Conservation (phyloP, 2,797 vertebrate genomes). For the Tokudaia muenninki region DNA sequence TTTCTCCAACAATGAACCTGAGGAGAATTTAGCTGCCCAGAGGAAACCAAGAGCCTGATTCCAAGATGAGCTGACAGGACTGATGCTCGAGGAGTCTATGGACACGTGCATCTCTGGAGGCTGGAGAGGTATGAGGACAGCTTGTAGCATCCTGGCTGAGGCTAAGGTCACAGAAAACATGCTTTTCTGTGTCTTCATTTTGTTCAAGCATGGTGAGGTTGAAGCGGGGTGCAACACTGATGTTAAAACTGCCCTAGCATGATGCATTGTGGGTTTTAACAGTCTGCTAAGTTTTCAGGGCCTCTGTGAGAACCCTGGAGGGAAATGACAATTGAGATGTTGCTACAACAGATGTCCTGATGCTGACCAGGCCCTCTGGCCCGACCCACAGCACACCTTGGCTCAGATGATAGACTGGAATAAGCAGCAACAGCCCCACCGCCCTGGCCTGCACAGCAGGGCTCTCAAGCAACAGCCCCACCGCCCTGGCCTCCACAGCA, state of each 20-base stretch:
- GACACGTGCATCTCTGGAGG: neutral
- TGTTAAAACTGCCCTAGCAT: neutral
- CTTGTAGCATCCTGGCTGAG: neutral
- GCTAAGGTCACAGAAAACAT: neutral
- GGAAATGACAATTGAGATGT: neutral
- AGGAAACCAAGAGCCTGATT: neutral
- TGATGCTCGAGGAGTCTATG: neutral
- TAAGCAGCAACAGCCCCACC: too few species aligned
- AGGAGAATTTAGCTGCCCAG: neutral
- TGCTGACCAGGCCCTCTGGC: fast-evolving
- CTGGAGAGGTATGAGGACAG: neutral
- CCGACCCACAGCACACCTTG: fast-evolving
- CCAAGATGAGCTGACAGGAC: neutral
- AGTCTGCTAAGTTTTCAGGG: neutral
- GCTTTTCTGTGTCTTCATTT: neutral
- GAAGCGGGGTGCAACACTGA: neutral
- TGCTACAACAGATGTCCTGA: neutral
- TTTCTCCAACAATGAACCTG: neutral
- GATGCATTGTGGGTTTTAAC: neutral
- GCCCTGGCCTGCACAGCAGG: fast-evolving
- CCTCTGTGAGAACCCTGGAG: neutral
- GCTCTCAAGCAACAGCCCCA: too few species aligned
- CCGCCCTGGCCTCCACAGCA: too few species aligned
- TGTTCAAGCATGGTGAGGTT: neutral
- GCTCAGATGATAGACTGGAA: neutral